phyloP scores from a whole-genome alignment of 64 coral and sea anemone species.

The Montipora capricornis region DNA sequence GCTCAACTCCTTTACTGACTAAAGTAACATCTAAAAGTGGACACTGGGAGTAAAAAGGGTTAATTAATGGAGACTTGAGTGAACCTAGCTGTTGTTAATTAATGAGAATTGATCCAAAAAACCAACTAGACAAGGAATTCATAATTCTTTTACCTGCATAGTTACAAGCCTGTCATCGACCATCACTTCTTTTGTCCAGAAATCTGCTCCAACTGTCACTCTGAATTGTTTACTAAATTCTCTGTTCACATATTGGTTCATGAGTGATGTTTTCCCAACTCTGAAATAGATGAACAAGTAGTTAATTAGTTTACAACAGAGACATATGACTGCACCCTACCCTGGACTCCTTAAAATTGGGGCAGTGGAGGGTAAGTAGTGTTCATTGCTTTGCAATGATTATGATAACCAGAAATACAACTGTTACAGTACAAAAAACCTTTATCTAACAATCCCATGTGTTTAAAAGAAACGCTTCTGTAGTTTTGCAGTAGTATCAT shows the following conservation, averaged over 20 bases:
- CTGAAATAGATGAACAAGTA: conserved; percentile 47
- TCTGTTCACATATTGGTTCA: conserved; percentile 99
- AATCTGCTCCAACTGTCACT: conserved; percentile 99
- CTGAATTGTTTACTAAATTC: conserved; percentile 99
- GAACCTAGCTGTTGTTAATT: too few relatives aligned
- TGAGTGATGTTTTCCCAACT: conserved; percentile 98
- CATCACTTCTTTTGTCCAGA: conserved; percentile 99
- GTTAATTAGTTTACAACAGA: background rate
- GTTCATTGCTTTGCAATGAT: too few relatives aligned
- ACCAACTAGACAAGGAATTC: too few relatives aligned
- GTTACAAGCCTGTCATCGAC: conserved; percentile 97
- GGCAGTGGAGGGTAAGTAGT: background rate
- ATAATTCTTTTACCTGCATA: conserved; percentile 84
- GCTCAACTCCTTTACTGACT: too few relatives aligned
- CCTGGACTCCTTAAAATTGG: background rate
- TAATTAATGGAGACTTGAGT: too few relatives aligned
- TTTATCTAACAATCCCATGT: too few relatives aligned
- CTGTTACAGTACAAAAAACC: conserved; percentile 29
- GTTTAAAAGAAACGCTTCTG: too few relatives aligned
- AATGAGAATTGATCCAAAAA: too few relatives aligned
- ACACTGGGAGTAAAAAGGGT: too few relatives aligned
- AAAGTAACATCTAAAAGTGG: too few relatives aligned
- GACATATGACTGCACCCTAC: background rate
- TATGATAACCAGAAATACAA: background rate
- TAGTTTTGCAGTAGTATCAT: conserved; percentile 11